Base-by-base conservation (phyloP, 2,113 vertebrate genomes). In the Procavia capensis region DNA sequence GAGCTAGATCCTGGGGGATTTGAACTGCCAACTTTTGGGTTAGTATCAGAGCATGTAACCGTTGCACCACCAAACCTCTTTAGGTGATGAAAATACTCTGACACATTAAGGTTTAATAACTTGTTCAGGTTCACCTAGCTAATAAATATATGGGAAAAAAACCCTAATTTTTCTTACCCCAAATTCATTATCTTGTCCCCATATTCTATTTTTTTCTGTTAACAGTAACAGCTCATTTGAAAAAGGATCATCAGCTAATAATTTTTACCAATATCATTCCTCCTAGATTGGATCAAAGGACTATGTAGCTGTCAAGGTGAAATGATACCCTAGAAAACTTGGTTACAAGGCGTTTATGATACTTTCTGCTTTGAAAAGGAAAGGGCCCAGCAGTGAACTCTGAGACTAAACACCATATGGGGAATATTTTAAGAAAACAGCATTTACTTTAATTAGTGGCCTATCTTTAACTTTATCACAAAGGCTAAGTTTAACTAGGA, bases 401-500 rank as follows among this genome's bases (percentile, higher is more conserved):
- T 80, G 39, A 3, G 11, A 54, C 10, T 84, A 85, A 88, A 66
- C 5, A 61, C n/a, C 24, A 74, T 91, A 19, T 86, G 16, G 50
- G 3, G 6, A 91, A 24, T 39, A 61, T 82, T 80, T 5, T 88
- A 54, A 91, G 80, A 87, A 97, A 94, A 89, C 10, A 95, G 1
- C 24, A 75, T 50, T 19, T 11, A 83, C 25, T 13, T 82, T 89
- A 93, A 86, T 91, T 94, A 87, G 63, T 72, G 47, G 2, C 75
- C n/a, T 82, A 47, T 86, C 14, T 76, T 97, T 89, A 94, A 89
- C 19, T 72, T 88, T 95, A 75, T 79, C 47, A 70, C 29, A 95
- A 61, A 83, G 36, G 45, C 17, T 83, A 94, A 68, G 13, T 91
- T 96, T 89, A 79, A 80, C 63, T 68, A 79, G 17, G 78, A 31